These are phyloP conservation scores for Acheta domesticus DNA, from an alignment of 2,888 invertebrate genomes.

Conservation along the genomic window DNA sequence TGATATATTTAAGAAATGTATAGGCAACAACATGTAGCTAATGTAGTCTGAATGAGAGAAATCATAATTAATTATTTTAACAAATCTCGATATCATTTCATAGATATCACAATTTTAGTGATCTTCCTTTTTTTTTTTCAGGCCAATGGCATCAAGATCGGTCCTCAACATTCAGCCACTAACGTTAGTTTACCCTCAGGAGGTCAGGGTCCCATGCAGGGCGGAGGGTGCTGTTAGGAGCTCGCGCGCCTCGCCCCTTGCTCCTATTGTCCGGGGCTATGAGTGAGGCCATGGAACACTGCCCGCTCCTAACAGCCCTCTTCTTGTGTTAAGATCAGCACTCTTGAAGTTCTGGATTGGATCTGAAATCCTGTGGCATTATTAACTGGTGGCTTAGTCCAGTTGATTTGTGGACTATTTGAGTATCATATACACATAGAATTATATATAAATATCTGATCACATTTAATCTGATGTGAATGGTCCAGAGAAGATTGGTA, in stretches of 20 bases:
- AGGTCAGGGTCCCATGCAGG: slow-evolving; percentile 72
- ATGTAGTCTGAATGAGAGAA: too few species aligned
- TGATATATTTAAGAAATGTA: too few species aligned
- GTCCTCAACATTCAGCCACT: slow-evolving; percentile 95
- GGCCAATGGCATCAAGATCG: slow-evolving; percentile 99
- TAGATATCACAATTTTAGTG: too few species aligned
- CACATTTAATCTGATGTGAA: slow-evolving; percentile 10
- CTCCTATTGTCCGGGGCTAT: slow-evolving; percentile 32
- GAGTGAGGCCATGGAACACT: slow-evolving; percentile 32
- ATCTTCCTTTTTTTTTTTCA: slow-evolving; percentile 48
- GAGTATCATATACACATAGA: slow-evolving; percentile 18
- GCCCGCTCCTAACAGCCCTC: slow-evolving; percentile 18
- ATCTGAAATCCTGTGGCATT: slow-evolving; percentile 12
- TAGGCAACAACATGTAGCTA: too few species aligned
- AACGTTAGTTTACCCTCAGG: slow-evolving; percentile 76
- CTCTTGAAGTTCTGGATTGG: slow-evolving; percentile 2
- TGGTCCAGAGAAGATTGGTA: background rate
- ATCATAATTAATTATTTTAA: too few species aligned
- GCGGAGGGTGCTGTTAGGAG: slow-evolving; percentile 85
- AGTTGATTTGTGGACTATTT: slow-evolving; percentile 9
- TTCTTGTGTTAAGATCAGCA: slow-evolving; percentile 18
- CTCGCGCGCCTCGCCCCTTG: slow-evolving; percentile 39
- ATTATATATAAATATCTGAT: background rate
- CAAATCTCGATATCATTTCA: too few species aligned
- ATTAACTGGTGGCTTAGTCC: slow-evolving; percentile 20